These are phyloP conservation scores for Brevimyrus niger DNA, from an alignment of 2,113 vertebrate genomes.

Conservation along the genomic window DNA sequence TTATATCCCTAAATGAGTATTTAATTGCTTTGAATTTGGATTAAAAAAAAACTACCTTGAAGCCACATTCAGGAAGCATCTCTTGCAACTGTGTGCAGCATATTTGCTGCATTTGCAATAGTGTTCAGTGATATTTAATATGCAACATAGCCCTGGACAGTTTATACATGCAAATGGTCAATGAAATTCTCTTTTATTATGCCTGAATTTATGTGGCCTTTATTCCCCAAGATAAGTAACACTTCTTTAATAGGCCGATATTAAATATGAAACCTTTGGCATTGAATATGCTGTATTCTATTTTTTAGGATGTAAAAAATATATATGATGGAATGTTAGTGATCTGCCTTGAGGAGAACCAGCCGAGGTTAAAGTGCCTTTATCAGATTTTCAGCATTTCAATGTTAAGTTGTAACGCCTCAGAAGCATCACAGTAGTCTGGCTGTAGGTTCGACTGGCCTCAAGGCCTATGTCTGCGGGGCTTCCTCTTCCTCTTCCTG, in stretches of 20 bases:
- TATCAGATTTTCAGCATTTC: not conserved
- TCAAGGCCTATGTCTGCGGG: not conserved
- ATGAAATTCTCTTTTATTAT: not conserved
- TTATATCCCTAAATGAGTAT: slow-evolving; percentile 70
- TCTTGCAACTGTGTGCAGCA: not conserved
- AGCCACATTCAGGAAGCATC: not conserved
- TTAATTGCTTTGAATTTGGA: slow-evolving; percentile 62
- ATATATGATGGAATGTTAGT: not conserved
- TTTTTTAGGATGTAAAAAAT: not conserved
- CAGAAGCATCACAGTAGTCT: not conserved
- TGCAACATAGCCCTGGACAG: not conserved
- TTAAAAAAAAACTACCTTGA: slow-evolving; percentile 21
- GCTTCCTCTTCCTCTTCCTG: not conserved
- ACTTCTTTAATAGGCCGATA: not conserved
- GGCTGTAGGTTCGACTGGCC: not conserved
- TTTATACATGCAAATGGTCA: not conserved
- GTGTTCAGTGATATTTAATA: not conserved
- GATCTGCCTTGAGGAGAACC: not conserved
- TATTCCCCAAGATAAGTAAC: not conserved
- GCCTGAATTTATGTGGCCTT: not conserved
- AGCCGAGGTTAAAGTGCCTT: not conserved
- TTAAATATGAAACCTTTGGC: not conserved
- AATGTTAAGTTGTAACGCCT: not conserved
- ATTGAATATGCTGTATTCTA: not conserved
- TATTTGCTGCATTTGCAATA: not conserved